phyloP scores from a whole-genome alignment of 2,797 vertebrate genomes.

The Arrhamphus sclerolepis region DNA sequence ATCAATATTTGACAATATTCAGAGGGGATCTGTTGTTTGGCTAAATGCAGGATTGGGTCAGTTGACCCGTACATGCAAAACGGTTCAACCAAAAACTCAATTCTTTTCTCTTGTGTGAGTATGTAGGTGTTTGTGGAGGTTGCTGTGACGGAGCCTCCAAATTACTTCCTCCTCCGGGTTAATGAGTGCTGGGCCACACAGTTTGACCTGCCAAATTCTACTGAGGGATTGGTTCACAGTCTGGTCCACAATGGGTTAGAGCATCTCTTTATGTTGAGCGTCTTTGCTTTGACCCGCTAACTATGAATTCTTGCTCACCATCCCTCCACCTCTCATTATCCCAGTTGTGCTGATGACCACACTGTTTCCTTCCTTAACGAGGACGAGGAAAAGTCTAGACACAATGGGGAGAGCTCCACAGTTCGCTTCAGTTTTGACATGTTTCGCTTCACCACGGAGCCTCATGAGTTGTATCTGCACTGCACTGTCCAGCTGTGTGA shows the following conservation, averaged over 20 bases:
- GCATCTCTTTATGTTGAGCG: fast-evolving
- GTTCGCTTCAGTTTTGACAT: constrained; percentile 79
- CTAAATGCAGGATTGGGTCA: too few species aligned
- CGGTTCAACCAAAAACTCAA: too few species aligned
- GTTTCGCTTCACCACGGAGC: constrained; percentile 73
- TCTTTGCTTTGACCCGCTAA: neutral
- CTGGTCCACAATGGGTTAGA: constrained; percentile 75
- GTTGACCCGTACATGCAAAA: too few species aligned
- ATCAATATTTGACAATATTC: too few species aligned
- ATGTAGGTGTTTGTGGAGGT: constrained; percentile 76
- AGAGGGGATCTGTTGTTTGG: too few species aligned
- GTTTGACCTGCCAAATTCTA: constrained; percentile 45
- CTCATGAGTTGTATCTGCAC: constrained; percentile 78
- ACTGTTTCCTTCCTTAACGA: constrained; percentile 63
- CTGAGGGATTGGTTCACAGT: constrained; percentile 49
- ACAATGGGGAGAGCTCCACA: constrained; percentile 59
- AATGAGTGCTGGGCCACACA: constrained; percentile 80
- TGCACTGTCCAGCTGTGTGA: constrained; percentile 79
- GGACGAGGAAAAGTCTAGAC: neutral
- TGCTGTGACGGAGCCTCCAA: constrained; percentile 63
- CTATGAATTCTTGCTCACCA: neutral
- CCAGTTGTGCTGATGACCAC: constrained; percentile 74
- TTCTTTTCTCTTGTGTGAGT: neutral
- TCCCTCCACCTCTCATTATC: neutral
- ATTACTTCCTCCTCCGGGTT: constrained; percentile 75